Conservation (phyloP, 1,140 invertebrate genomes). For the Lethocerus indicus region DNA sequence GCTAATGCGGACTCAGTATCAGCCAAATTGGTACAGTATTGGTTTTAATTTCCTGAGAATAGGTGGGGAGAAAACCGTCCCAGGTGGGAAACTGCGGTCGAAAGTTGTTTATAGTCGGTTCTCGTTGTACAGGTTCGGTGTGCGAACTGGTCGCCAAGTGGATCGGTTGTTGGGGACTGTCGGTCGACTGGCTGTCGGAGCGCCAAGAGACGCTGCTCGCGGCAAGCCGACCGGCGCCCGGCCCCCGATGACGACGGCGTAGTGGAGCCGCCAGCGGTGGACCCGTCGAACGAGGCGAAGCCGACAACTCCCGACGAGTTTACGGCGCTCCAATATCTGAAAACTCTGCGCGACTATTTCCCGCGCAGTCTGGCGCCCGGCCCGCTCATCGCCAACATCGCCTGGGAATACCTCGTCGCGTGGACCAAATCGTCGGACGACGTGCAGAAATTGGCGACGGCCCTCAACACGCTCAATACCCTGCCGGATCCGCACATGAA, state of each 20-base stretch:
- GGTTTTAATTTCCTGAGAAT: too few relatives aligned
- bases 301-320: too few relatives aligned
- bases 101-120: too few relatives aligned
- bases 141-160: conserved; percentile 60
- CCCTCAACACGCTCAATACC: conserved; percentile 37
- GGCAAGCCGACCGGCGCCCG: too few relatives aligned
- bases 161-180: conserved; percentile 26
- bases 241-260: too few relatives aligned
- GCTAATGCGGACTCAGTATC: too few relatives aligned
- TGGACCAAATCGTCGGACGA: conserved; percentile 67
- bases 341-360: conserved; percentile 58
- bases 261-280: conserved; percentile 6
- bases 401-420: conserved; percentile 72
- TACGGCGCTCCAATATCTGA: too few relatives aligned
- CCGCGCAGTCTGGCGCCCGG: conserved; percentile 68
- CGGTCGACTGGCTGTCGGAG: conserved; percentile 8
- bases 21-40: too few relatives aligned
- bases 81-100: too few relatives aligned
- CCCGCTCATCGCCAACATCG: conserved; percentile 64
- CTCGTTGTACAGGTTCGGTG: conserved; percentile 17
- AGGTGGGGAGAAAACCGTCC: too few relatives aligned
- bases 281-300: conserved; percentile 29
- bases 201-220: not conserved
- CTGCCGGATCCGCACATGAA: conserved; percentile 35
- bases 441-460: conserved; percentile 41